Evolutionary conservation across 1,140 invertebrate genomes (phyloP).

Genomic region (Druon quercuslanigerum): DNA sequence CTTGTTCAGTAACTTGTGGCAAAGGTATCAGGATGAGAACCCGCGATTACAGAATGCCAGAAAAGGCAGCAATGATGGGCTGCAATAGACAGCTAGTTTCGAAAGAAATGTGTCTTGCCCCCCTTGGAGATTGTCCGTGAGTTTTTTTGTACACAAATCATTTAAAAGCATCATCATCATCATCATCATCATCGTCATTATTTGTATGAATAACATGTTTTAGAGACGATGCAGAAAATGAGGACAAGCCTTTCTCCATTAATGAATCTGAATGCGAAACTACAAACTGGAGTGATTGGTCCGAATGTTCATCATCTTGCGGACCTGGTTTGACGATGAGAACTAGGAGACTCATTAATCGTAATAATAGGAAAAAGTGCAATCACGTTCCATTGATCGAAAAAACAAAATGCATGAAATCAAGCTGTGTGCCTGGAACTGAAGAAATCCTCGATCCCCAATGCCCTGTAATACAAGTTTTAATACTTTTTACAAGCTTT

Average conservation of each 20-base stretch:
- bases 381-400: constrained; percentile 82
- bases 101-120: constrained; percentile 91
- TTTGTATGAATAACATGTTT: background rate
- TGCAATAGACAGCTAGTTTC: constrained; percentile 89
- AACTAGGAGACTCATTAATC: constrained; percentile 83
- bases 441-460: constrained; percentile 77
- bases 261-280: constrained; percentile 81
- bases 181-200: background rate
- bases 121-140: constrained; percentile 83
- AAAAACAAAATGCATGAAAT: constrained; percentile 85
- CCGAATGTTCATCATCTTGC: constrained; percentile 88
- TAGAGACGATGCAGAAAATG: constrained; percentile 44
- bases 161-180: background rate
- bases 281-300: constrained; percentile 87
- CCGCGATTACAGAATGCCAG: constrained; percentile 84
- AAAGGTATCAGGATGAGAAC: constrained; percentile 90
- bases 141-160: constrained; percentile 52
- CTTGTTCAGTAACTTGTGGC: constrained; percentile 90
- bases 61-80: constrained; percentile 84
- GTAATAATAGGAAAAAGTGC: constrained; percentile 86
- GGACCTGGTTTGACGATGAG: constrained; percentile 86
- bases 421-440: constrained; percentile 76
- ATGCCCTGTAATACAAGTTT: constrained; percentile 71
- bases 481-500: background rate
- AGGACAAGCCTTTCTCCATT: constrained; percentile 55